Evolutionary conservation across 2,797 vertebrate genomes (phyloP).

Genomic region (Pseudomugil gertrudae): DNA sequence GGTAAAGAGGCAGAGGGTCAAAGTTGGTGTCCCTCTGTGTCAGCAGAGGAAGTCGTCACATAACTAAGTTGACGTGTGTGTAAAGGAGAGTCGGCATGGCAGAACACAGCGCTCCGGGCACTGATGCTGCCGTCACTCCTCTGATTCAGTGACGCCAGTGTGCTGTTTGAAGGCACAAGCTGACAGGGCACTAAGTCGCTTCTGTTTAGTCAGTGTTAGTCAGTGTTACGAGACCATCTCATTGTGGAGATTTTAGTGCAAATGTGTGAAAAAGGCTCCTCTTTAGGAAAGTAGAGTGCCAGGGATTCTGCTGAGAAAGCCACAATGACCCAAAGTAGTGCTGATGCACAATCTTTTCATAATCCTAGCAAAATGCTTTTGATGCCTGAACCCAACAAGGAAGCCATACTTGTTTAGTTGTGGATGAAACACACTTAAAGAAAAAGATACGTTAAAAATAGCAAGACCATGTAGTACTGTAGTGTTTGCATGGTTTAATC

Average conservation of each 20-base stretch:
- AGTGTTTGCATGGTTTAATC: not conserved
- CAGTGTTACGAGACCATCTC: not conserved
- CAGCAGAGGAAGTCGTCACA: not conserved
- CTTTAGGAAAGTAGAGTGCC: not conserved
- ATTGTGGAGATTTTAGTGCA: not conserved
- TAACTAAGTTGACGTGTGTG: not conserved
- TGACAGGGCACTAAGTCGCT: not conserved
- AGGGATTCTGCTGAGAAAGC: not conserved
- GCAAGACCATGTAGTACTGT: not conserved
- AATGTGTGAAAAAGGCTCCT: not conserved
- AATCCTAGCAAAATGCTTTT: not conserved
- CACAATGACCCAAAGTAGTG: not conserved
- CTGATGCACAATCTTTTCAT: not conserved
- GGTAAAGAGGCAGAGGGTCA: not conserved
- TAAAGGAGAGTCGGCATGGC: not conserved
- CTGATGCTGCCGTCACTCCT: not conserved
- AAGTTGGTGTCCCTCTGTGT: not conserved
- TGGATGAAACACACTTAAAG: not conserved
- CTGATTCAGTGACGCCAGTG: not conserved
- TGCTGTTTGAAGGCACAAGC: not conserved
- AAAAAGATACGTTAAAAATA: not conserved
- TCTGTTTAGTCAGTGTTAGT: not conserved
- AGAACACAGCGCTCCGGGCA: conserved; percentile 2
- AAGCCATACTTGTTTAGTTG: not conserved
- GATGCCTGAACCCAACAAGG: not conserved